Evolutionary conservation across 1,140 invertebrate species (phyloP), one percentile per base, ranked within the genome.

Genomic region (Nymphalis io): DNA sequence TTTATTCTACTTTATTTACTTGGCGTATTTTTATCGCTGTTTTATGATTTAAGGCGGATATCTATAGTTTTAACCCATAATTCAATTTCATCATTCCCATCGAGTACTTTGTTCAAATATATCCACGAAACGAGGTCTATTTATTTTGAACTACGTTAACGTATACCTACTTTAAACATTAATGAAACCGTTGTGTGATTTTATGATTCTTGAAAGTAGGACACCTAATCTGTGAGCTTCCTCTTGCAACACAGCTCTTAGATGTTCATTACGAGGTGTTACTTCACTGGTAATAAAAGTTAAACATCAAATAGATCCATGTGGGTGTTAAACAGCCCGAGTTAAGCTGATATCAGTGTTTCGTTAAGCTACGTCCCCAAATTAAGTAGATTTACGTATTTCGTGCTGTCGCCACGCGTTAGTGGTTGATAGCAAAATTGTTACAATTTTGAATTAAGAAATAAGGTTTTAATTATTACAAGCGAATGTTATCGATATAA

Each of bases 211-310:
- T 44, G 70, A 73, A 78, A 73, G 67, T 72, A 61, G 73, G 70
- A 68, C 76, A 66, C 68, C 60, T 70, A 70, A 72, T 68, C 67
- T 72, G 21, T 27, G 62, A 39, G 69, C 63, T 75, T 73, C 73
- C 73, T 78, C 73, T 75, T 78, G 73, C 73, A 70, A 78, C 76
- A 78, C 68, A 70, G 27, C 61, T 68, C 21, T 58, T 57, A 48
- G 63, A 51, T 20, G 42, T 63, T 71, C 51, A 60, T 71, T 73
- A 64, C 70, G 64, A 64, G 53, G 55, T 60, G 60, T 64, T 60
- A 73, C 27, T 68, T 68, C 51, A 73, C 39, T 58, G 40, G 13
- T 46, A 66, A 66, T 66, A 66, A 66, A 66, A 66, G 39, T 53
- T 27, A 53, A 63, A 51, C 46, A 63, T 63, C 46, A 21, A 5